Base-by-base conservation (phyloP, 2,113 vertebrate genomes). In the Lepidothrix coronata region DNA sequence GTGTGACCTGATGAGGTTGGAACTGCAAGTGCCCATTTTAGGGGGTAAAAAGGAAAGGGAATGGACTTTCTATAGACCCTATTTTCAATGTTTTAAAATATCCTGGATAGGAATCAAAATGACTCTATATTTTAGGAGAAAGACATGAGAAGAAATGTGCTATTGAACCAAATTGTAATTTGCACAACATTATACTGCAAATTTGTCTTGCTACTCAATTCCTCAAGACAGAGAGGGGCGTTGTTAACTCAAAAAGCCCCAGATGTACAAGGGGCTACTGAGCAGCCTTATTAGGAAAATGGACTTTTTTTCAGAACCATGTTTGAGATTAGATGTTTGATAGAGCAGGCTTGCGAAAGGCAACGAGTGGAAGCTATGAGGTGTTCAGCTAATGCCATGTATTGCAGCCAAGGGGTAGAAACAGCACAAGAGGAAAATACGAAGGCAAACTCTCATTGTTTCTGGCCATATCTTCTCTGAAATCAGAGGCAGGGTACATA, bases 1-100 rank as follows among this genome's bases (percentile, higher is more conserved):
- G 25, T 93, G 51, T 94, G 96, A 96, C 95, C 95, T 88, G 52
- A 88, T 91, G 95, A 97, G 92, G 88, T 52, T 96, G 96, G 49
- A 96, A 62, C 80, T 14, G 14, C 37, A 94, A 97, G 87, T 90
- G 89, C 90, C 88, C 91, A 80, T 93, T 96, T 91, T 76, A 74
- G 85, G 65, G 58, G 48, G 76, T 81, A 78, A 78, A 89, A 78
- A 91, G 93, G 85, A 91, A 92, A 97, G 82, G 9, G 28, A 73
- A 55, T 54, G 30, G 31, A 72, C 85, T 93, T 92, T 86, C 83
- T 91, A 43, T 80, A 89, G 57, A 75, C 41, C 35, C 78, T 75
- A 46, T 77, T 94, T 86, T 15, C 25, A 75, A 3, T 81, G 31
- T 72, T 93, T 92, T 94, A 55, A 93, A 88, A 90, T 92, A 92